A percentile compares a stretch with the other conserved stretches of the same genome.
phyloP scores from a whole-genome alignment of 2,113 vertebrate species.

The Kryptolebias marmoratus region DNA sequence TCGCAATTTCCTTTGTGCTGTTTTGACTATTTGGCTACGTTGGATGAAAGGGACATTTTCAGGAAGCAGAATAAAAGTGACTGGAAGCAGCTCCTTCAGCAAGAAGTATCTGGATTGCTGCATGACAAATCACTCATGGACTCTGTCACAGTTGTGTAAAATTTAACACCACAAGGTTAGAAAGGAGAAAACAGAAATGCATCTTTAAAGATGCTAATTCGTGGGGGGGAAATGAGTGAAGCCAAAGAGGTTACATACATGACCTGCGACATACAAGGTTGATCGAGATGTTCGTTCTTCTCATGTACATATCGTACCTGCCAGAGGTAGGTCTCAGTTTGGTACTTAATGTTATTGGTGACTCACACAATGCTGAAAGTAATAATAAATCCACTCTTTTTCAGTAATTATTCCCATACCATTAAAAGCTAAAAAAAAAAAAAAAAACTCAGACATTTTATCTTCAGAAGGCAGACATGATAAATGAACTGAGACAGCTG shows the following conservation, averaged over 20 bases:
- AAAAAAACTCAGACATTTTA: neutral
- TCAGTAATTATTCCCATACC: neutral
- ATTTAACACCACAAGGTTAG: constrained; percentile 26
- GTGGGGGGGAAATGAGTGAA: neutral
- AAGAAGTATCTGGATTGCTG: neutral
- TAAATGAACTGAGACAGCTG: constrained; percentile 23
- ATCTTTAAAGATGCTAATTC: constrained; percentile 19
- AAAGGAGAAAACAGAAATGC: neutral
- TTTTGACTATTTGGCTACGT: constrained; percentile 12
- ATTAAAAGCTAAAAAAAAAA: neutral
- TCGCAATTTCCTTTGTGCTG: neutral
- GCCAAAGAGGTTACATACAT: neutral
- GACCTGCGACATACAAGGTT: neutral
- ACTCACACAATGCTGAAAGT: neutral
- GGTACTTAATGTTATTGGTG: neutral
- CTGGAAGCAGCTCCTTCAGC: neutral
- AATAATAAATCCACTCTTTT: neutral
- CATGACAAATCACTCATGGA: neutral
- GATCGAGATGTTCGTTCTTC: neutral
- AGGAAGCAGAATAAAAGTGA: neutral
- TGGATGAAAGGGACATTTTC: constrained; percentile 15
- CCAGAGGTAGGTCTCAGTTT: neutral
- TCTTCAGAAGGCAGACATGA: constrained; percentile 1
- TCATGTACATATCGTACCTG: constrained; percentile 10
- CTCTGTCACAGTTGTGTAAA: constrained; percentile 19